These are phyloP conservation scores for Euphydryas editha DNA, from an alignment of 2,888 invertebrate genomes.

Conservation along the genomic window DNA sequence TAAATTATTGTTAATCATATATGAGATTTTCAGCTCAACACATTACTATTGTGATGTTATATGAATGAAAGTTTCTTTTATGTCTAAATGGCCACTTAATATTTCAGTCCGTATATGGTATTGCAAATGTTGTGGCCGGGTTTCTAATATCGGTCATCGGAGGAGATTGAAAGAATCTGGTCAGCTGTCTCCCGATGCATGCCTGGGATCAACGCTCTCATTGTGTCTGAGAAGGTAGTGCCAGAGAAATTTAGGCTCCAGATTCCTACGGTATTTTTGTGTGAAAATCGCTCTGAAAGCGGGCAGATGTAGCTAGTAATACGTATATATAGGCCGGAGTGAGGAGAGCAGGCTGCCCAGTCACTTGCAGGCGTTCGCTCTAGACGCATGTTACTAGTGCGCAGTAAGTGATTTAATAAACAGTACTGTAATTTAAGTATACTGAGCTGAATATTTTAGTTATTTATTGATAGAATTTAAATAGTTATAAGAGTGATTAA, in stretches of 20 bases:
- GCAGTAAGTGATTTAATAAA: conserved; percentile 22
- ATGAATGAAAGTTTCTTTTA: background rate
- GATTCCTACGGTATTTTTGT: conserved; percentile 80
- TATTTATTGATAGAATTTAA: conserved; percentile 1
- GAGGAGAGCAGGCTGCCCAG: conserved; percentile 72
- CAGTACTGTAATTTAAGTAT: conserved; percentile 20
- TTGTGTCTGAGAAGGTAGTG: conserved; percentile 76
- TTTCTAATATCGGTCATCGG: conserved; percentile 53
- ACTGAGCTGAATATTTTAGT: conserved; percentile 18
- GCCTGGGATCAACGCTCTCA: conserved; percentile 78
- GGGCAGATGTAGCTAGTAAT: conserved; percentile 61
- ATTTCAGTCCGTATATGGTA: conserved; percentile 52
- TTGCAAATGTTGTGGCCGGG: conserved; percentile 43
- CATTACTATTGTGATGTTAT: background rate
- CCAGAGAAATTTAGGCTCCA: conserved; percentile 78
- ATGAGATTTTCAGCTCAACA: background rate
- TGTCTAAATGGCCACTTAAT: conserved; percentile 21
- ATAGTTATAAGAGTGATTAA: conserved; percentile 17
- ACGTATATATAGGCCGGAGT: conserved; percentile 71
- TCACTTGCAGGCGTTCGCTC: conserved; percentile 57
- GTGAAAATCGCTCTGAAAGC: conserved; percentile 67
- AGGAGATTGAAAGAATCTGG: conserved; percentile 64
- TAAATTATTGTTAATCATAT: background rate
- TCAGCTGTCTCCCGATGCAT: conserved; percentile 67
- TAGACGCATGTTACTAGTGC: conserved; percentile 27